Conservation (phyloP, 2,113 vertebrate genomes). For the Cebus imitator region DNA sequence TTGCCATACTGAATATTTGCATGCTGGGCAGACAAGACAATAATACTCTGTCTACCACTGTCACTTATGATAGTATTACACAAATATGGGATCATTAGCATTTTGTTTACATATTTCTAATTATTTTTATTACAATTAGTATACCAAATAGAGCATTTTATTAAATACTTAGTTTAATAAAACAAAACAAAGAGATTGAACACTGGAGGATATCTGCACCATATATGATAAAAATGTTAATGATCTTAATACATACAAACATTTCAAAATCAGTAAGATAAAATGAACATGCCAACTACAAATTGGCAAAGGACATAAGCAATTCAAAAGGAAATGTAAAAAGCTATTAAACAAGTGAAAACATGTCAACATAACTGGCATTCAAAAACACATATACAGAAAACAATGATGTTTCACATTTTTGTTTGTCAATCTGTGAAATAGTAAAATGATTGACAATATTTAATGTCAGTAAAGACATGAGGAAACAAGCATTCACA, state of each 20-base stretch:
- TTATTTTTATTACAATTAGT: background rate
- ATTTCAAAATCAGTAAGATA: background rate
- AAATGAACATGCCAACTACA: background rate
- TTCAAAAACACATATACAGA: background rate
- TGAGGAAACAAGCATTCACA: background rate
- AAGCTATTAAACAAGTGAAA: background rate
- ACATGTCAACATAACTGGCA: background rate
- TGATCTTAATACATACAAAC: background rate
- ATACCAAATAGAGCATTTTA: background rate
- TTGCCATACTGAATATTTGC: background rate
- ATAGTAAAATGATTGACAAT: background rate
- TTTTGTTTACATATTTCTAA: background rate
- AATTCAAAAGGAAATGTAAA: background rate
- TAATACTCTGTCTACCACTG: background rate
- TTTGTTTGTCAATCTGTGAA: background rate
- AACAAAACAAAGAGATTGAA: background rate
- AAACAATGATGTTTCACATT: background rate
- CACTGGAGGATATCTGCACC: background rate
- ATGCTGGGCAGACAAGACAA: background rate
- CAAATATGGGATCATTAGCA: background rate
- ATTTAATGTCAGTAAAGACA: background rate
- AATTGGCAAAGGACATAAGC: background rate
- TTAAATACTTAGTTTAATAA: background rate
- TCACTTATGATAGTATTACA: background rate
- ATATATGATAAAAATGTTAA: background rate